These are phyloP conservation scores for Blennius ocellaris DNA, from an alignment of 2,113 vertebrate genomes.

Conservation along the genomic window DNA sequence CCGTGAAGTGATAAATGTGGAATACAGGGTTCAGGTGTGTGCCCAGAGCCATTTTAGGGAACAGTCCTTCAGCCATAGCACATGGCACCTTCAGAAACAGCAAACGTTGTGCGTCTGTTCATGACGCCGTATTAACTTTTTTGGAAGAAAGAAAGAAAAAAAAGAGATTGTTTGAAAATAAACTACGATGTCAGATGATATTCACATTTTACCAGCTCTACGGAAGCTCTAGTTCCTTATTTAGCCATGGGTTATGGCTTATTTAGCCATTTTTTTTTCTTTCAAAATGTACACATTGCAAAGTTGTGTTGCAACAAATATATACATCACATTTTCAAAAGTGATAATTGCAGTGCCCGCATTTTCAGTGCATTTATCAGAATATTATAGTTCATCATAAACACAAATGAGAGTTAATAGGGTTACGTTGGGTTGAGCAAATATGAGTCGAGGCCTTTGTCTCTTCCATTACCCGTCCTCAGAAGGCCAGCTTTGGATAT, in stretches of 20 bases:
- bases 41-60: slow-evolving; percentile 64
- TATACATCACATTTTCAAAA: not conserved
- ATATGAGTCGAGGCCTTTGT: slow-evolving; percentile 23
- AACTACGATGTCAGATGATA: slow-evolving; percentile 15
- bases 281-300: not conserved
- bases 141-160: not conserved
- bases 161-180: not conserved
- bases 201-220: not conserved
- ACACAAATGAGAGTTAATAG: slow-evolving; percentile 16
- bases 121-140: slow-evolving; percentile 53
- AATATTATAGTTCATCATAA: slow-evolving; percentile 5
- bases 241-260: no score
- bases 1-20: slow-evolving; percentile 45
- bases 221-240: not conserved
- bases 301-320: not conserved
- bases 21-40: slow-evolving; percentile 73
- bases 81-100: slow-evolving; percentile 63
- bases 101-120: slow-evolving; percentile 47
- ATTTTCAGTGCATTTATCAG: not conserved
- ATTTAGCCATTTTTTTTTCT: no score
- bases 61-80: slow-evolving; percentile 61
- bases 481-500: slow-evolving; percentile 4
- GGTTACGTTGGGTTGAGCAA: slow-evolving; percentile 20
- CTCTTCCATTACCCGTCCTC: slow-evolving; percentile 30
- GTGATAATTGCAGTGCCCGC: not conserved